Conservation (phyloP, 2,888 invertebrate species). For the Dryomyza anilis region DNA sequence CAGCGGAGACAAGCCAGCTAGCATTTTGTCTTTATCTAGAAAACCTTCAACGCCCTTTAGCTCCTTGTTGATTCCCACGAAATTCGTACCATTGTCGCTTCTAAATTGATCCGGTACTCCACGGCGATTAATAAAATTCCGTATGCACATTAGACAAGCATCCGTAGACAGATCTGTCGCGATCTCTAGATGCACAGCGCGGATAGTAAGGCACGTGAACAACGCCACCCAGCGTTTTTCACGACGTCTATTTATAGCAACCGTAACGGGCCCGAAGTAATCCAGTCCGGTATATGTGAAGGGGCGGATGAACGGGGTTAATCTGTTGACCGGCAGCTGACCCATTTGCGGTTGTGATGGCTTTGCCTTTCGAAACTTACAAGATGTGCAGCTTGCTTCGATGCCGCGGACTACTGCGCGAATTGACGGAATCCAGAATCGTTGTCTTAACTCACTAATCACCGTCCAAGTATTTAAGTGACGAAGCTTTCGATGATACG, state of each 20-base stretch:
- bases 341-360: constrained; percentile 26
- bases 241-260: constrained; percentile 35
- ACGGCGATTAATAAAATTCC: constrained; percentile 25
- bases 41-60: too few species aligned
- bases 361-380: constrained; percentile 25
- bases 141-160: constrained; percentile 20
- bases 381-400: background rate
- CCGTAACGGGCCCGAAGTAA: constrained; percentile 26
- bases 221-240: constrained; percentile 30
- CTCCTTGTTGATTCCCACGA: too few species aligned
- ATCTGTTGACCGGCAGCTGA: constrained; percentile 22
- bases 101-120: constrained; percentile 17
- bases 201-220: constrained; percentile 22
- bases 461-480: constrained; percentile 19
- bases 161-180: constrained; percentile 24
- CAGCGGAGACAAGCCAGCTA: too few species aligned
- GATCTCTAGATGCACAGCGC: constrained; percentile 25
- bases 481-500: too few species aligned
- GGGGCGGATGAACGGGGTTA: constrained; percentile 28
- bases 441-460: constrained; percentile 25
- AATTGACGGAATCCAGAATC: constrained; percentile 32
- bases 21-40: too few species aligned
- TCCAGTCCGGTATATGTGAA: constrained; percentile 31
- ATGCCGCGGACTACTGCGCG: too few species aligned
- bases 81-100: too few species aligned